Base-by-base conservation (phyloP, 2,888 invertebrate species). In the Trichopria drosophilae region DNA sequence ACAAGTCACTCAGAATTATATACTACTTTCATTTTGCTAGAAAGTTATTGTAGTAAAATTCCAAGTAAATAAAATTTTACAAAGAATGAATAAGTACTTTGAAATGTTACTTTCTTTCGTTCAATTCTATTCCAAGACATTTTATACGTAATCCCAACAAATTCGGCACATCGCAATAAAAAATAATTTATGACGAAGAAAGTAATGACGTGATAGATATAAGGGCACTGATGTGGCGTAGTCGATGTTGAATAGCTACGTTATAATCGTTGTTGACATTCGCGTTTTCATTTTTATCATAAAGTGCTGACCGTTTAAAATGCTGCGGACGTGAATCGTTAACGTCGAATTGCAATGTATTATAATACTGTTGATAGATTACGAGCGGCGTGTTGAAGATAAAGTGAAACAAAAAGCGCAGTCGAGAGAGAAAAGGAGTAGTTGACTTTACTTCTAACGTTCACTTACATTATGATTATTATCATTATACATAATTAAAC, bases 281-380 rank as follows among this genome's bases (percentile, higher is more conserved):
- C 49, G 31, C 24, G 46, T 42, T 50, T 37, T 28, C n/a, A 9
- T 20, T 42, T 46, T 12, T n/a, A 46, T 47, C 32, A 43, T 39
- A 39, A 7, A 47, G 26, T 20, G 35, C 47, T 23, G 39, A 50
- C 44, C 44, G 42, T 39, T 39, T 39, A 29, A 13, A 7, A 31
- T 35, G 13, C 37, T 50, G 24, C 28, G 28, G 39, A 42, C 37
- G 50, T 42, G 34, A 45, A 39, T 46, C 42, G 42, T 53, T 50
- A 46, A 53, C 46, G 40, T 46, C 46, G 15, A 31, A 42, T 20
- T 43, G 54, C 54, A 54, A 47, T 51, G 47, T 28, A 19, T 28
- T 49, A 42, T 47, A 42, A 41, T 48, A 55, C 36, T 55, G 48
- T 55, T 51, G 22, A 47, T 48, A 51, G 41, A 36, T 47, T 48